phyloP scores from a whole-genome alignment of 2,888 invertebrate genomes.

The Acanthosepion lycidas region DNA sequence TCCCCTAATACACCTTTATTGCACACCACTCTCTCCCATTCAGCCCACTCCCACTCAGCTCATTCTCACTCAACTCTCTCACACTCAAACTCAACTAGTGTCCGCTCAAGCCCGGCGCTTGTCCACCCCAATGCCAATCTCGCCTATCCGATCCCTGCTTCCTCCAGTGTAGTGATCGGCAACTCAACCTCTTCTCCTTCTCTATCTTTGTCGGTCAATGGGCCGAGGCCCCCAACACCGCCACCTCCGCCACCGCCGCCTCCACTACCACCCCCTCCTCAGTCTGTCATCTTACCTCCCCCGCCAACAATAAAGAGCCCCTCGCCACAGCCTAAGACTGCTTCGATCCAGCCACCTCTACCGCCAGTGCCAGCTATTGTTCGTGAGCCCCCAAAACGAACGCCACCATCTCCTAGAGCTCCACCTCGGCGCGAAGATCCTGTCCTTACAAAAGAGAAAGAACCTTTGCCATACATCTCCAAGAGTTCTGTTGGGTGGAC shows the following conservation, averaged over 20 bases:
- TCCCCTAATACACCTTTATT: conserved; percentile 21
- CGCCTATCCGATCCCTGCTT: background rate
- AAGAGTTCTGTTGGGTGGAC: conserved; percentile 47
- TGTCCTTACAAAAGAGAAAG: conserved; percentile 45
- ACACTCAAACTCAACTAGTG: conserved; percentile 37
- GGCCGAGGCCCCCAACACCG: conserved; percentile 38
- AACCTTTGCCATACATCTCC: conserved; percentile 42
- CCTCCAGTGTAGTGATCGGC: background rate
- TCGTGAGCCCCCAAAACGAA: conserved; percentile 46
- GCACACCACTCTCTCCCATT: conserved; percentile 10
- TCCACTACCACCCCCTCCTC: background rate
- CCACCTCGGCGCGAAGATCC: conserved; percentile 40
- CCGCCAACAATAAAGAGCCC: conserved; percentile 38
- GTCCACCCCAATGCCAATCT: conserved; percentile 38
- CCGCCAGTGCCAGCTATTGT: conserved; percentile 45
- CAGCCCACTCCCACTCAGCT: conserved; percentile 2
- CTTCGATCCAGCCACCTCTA: conserved; percentile 36
- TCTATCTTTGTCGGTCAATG: conserved; percentile 37
- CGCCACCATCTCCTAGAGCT: conserved; percentile 33
- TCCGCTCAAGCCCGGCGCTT: background rate
- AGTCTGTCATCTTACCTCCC: conserved; percentile 14
- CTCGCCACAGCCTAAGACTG: conserved; percentile 44
- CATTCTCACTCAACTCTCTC: conserved; percentile 23
- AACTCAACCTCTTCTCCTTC: background rate
- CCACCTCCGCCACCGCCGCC: background rate